Evolutionary conservation across 2,113 vertebrate species (phyloP), one percentile per base, ranked within the genome.

Genomic region (Planiliza haematocheilus): DNA sequence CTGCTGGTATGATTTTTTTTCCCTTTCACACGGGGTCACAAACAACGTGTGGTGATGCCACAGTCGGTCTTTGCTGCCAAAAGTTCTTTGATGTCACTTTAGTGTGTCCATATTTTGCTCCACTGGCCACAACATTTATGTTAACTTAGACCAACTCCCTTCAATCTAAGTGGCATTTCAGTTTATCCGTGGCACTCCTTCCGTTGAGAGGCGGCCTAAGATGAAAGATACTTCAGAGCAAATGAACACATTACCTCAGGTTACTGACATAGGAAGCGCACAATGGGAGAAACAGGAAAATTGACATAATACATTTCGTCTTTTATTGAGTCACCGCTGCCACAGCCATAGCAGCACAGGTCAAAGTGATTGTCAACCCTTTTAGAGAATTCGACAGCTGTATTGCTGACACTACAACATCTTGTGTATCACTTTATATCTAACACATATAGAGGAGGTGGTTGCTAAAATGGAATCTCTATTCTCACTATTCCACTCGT

Each of bases 191-290:
- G 18, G 30, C 20, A 7, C 39, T 51, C 7, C 12, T 70, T n/a
- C 30, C 49, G 45, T 61, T 45, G 41, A 46, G 41, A 77, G 37
- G 55, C 14, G 16, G 46, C 51, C 10, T 39, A 70, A 52, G 51
- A 41, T 74, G 49, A 81, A 21, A 43, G 9, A 49, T 51, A 58
- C 41, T 55, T 75, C 46, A 69, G 0, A 55, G 3, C 17, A 45
- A 48, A 68, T 56, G 4, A 63, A 67, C 16, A 17, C 18, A 58
- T 67, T 71, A 60, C 37, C 55, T 74, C 42, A 51, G 37, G 2
- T 63, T 46, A 50, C 36, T 65, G 46, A 77, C 65, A 60, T 7
- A 53, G 38, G 14, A 24, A 39, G n/a, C 39, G 4, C 20, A 59
- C 16, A 57, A 50, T 12, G 20, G 36, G 30, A 60, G 34, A 68